Base-by-base conservation (phyloP, 2,797 vertebrate species). In the Ctenosaura bakeri region DNA sequence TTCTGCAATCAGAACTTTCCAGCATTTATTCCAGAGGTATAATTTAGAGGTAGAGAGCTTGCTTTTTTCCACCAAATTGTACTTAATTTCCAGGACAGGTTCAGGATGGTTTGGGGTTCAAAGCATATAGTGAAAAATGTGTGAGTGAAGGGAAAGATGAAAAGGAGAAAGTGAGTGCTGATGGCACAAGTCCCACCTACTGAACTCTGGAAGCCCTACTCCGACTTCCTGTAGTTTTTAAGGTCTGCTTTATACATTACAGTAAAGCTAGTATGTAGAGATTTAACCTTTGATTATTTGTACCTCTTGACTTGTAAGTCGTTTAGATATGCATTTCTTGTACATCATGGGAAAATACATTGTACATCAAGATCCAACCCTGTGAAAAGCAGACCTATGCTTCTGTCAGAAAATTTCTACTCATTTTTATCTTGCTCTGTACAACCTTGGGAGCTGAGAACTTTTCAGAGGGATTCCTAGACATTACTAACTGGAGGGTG, bases 101-200 rank as follows among this genome's bases (percentile, higher is more conserved):
- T 71, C 22, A 29, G 71, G 20, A 29, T 26, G 7, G 9, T 13
- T 77, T 56, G 9, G 26, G 46, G 50, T 52, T 73, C n/a, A 87
- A 87, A 52, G n/a, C 18, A 50, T 52, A 54, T 77, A 81, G 32
- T 73, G 69, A 50, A 56, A 35, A 82, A 73, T 59, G 54, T 89
- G 46, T 81, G 64, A 29, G 1, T 79, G 50, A 77, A 73, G 18
- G 66, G n/a, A 82, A 32, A 83, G 16, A 24, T 26, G 29, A 8
- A 32, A 20, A 29, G 32, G 24, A 42, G 20, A 42, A 87, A 46
- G 56, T 64, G 42, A 16, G 18, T 81, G 24, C 24, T 52, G 69
- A 42, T 50, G 35, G 54, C 12, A 46, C 24, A 74, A 88, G 66
- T 74, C 26, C 56, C 56, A 77, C 56, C 71, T 89, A 35, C 32